These are phyloP conservation scores for Euzophera pinguis DNA, from an alignment of 2,888 invertebrate genomes.

Conservation along the genomic window DNA sequence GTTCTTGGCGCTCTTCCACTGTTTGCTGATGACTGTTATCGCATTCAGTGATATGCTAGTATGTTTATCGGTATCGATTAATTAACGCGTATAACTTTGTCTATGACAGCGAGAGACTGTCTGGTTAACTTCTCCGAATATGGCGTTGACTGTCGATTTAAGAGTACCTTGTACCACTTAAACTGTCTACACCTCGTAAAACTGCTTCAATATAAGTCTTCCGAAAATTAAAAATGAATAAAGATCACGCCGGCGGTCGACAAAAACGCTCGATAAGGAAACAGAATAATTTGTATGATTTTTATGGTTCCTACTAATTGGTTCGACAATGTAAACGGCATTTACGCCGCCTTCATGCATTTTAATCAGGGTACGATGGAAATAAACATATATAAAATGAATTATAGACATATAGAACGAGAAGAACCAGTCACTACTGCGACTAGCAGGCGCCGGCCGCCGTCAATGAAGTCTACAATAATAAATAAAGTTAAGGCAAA, in stretches of 20 bases:
- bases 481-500: conserved; percentile 66
- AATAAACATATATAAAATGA: conserved; percentile 59
- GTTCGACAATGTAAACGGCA: conserved; percentile 69
- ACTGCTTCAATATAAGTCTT: conserved; percentile 56
- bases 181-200: conserved; percentile 67
- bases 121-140: conserved; percentile 31
- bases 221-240: conserved; percentile 53
- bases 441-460: conserved; percentile 67
- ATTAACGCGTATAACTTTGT: conserved; percentile 4
- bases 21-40: conserved; percentile 53
- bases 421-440: conserved; percentile 76
- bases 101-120: conserved; percentile 21
- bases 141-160: conserved; percentile 39
- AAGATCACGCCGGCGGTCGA: conserved; percentile 43
- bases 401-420: conserved; percentile 68
- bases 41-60: conserved; percentile 48
- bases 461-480: conserved; percentile 70
- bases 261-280: conserved; percentile 60
- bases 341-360: conserved; percentile 61
- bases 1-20: conserved; percentile 70
- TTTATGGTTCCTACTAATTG: conserved; percentile 70
- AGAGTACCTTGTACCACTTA: conserved; percentile 45
- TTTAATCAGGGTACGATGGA: conserved; percentile 67
- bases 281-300: conserved; percentile 62
- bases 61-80: conserved; percentile 34